These are phyloP conservation scores for Tyto alba DNA, from an alignment of 2,113 vertebrate species.

Conservation along the genomic window DNA sequence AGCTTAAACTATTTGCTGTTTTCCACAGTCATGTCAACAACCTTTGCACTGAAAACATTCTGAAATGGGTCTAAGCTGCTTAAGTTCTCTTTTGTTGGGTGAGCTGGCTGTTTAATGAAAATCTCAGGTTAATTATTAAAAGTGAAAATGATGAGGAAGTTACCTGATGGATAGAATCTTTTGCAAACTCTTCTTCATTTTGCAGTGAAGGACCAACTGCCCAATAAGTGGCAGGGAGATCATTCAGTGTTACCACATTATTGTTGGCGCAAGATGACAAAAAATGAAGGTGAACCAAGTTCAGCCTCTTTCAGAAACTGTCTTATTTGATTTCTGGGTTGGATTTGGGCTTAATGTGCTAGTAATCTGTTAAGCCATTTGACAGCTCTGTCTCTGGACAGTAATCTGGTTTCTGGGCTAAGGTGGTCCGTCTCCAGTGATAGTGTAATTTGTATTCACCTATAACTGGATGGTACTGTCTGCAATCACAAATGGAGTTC, in stretches of 20 bases:
- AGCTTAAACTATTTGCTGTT: background rate
- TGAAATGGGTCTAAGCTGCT: background rate
- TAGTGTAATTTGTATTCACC: background rate
- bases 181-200: background rate
- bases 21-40: background rate
- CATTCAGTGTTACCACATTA: accelerated
- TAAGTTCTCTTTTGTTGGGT: background rate
- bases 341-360: background rate
- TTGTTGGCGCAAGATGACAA: background rate
- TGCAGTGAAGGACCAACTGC: background rate
- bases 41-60: background rate
- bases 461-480: background rate
- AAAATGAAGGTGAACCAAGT: background rate
- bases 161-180: background rate
- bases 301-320: background rate
- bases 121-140: background rate
- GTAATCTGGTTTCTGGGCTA: background rate
- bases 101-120: background rate
- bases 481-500: background rate
- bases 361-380: background rate
- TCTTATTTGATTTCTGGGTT: background rate
- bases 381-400: background rate
- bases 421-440: background rate
- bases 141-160: background rate
- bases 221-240: background rate